Evolutionary conservation across 2,888 invertebrate species (phyloP), one percentile per base, ranked within the genome.

Genomic region (Zaprionus obscuricornis): DNA sequence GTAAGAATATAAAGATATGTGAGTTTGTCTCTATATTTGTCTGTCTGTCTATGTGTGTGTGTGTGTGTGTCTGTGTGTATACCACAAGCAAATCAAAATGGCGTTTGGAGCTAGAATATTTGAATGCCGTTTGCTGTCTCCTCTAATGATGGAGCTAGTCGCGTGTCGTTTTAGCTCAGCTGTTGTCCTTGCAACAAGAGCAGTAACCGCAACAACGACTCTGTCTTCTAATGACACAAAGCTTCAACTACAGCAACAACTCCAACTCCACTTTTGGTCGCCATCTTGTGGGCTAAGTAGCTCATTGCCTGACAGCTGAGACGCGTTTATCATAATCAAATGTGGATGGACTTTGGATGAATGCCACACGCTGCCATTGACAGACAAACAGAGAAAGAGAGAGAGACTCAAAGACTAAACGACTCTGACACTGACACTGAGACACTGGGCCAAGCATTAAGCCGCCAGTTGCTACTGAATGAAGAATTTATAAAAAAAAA

Each of bases 311-410:
- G 85, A 77, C 87, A 88, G 88, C 87, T 87, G 88, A 87, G 78
- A 65, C 76, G 75, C 87, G 87, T 87, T 87, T 85, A 72, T 87
- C 88, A 88, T 88, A 84, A 86, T 88, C 85, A 88, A 84, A 82
- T 74, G 72, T 75, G 84, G 67, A 76, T 77, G 82, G 60, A 74
- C 55, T 67, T 17, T 14, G 7, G 7, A 2, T 37, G 37, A 20
- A 20, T 56, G 57, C 42, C 37, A 59, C 74, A 64, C 24, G 8
- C 8, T 24, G 42, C 27, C 26, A 33, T 10, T 52, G 56, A 50
- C 50, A 27, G 34, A 50, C 52, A 52, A 39, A 76, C 57, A 58
- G 74, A 59, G 74, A 47, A 68, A 73, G 74, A 59, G n/a, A n/a
- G n/a, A n/a, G n/a, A n/a, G n/a, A n/a, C n/a, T n/a, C n/a, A n/a